Conservation (phyloP, 1,140 invertebrate species). For the Drosophila chauvacae region DNA sequence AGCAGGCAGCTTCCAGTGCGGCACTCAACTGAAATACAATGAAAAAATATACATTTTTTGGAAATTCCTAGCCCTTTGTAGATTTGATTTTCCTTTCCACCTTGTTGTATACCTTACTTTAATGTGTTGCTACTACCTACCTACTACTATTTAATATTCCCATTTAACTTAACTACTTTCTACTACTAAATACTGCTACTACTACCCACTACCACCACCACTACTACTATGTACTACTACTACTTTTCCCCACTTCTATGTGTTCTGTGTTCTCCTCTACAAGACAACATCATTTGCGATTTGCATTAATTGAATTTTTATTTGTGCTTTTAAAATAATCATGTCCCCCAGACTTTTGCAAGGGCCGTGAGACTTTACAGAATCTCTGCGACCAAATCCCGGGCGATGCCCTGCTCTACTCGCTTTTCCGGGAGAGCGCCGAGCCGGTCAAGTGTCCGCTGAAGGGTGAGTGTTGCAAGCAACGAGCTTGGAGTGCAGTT, state of each 20-base stretch:
- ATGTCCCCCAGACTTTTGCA: slow-evolving; percentile 90
- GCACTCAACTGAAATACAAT: slow-evolving; percentile 37
- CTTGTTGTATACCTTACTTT: slow-evolving; percentile 43
- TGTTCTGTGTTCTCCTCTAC: slow-evolving; percentile 45
- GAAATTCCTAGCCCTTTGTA: slow-evolving; percentile 51
- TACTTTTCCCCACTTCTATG: slow-evolving; percentile 42
- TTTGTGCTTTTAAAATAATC: slow-evolving; percentile 84
- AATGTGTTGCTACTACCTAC: slow-evolving; percentile 72
- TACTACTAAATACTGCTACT: slow-evolving; percentile 61
- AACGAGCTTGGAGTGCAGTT: slow-evolving; percentile 16
- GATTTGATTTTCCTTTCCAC: slow-evolving; percentile 45
- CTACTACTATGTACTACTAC: slow-evolving; percentile 36
- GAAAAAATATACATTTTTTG: slow-evolving; percentile 32
- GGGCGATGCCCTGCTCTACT: slow-evolving; percentile 93
- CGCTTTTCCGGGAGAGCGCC: slow-evolving; percentile 94
- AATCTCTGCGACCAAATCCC: slow-evolving; percentile 93
- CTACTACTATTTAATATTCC: slow-evolving; percentile 47
- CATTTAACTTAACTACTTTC: slow-evolving; percentile 51
- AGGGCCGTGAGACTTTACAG: slow-evolving; percentile 89
- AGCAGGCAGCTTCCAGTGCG: slow-evolving; percentile 60
- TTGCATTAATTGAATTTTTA: slow-evolving; percentile 84
- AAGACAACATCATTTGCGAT: slow-evolving; percentile 64
- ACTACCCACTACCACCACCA: slow-evolving; percentile 15
- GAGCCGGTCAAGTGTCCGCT: slow-evolving; percentile 93
- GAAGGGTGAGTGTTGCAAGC: slow-evolving; percentile 85